A percentile compares a stretch with the other conserved stretches of the same genome.
Conservation (phyloP, 2,888 invertebrate species). For the Nomada lathburiana region DNA sequence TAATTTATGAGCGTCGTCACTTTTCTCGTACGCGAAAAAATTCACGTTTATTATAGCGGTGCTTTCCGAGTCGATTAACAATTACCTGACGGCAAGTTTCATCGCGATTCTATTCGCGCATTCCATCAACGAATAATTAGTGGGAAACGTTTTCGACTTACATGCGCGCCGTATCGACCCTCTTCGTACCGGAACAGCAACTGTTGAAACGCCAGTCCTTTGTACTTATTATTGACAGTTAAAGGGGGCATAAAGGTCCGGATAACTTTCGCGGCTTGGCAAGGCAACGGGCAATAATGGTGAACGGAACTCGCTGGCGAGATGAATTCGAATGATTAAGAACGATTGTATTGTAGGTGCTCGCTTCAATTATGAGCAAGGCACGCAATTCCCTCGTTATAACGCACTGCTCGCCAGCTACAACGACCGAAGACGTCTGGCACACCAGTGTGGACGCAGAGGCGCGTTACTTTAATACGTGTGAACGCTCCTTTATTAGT, state of each 20-base stretch:
- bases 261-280: slow-evolving; percentile 45
- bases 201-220: background rate
- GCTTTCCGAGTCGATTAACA: background rate
- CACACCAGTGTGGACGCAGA: slow-evolving; percentile 68
- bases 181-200: no score
- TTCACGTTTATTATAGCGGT: background rate
- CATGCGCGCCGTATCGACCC: background rate
- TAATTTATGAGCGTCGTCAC: slow-evolving; percentile 68
- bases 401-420: slow-evolving; percentile 66
- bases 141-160: background rate
- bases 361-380: slow-evolving; percentile 81
- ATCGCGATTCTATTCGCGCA: no score
- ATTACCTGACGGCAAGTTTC: background rate
- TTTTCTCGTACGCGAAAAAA: slow-evolving; percentile 29
- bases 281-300: slow-evolving; percentile 51
- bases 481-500: slow-evolving; percentile 84
- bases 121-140: no score
- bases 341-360: slow-evolving; percentile 82
- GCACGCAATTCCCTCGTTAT: slow-evolving; percentile 84
- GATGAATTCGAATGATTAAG: slow-evolving; percentile 83
- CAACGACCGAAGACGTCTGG: slow-evolving; percentile 51
- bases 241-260: slow-evolving; percentile 24
- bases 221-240: slow-evolving; percentile 17
- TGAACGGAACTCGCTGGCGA: slow-evolving; percentile 66
- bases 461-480: slow-evolving; percentile 80